Percentiles rank a stretch among this genome's conserved stretches.
Evolutionary conservation across 2,113 vertebrate genomes (phyloP).

Genomic region (Pituophis catenifer): DNA sequence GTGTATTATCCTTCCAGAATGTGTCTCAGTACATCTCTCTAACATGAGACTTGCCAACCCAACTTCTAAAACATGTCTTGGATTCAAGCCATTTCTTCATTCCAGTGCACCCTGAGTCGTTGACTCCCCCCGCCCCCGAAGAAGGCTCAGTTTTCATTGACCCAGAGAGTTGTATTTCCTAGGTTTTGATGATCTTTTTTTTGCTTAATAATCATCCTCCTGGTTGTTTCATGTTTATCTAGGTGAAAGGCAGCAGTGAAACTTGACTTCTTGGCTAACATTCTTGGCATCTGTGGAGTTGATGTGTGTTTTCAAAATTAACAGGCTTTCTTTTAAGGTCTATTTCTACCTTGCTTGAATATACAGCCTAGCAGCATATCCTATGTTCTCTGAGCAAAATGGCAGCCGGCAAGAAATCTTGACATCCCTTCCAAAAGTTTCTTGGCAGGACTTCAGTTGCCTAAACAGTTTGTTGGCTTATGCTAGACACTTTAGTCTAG

Average conservation of each 20-base stretch:
- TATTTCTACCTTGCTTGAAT: constrained; percentile 46
- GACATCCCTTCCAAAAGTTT: constrained; percentile 33
- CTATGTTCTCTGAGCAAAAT: constrained; percentile 30
- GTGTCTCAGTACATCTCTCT: background rate
- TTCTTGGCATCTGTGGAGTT: constrained; percentile 30
- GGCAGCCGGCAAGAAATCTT: constrained; percentile 33
- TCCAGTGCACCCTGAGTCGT: background rate
- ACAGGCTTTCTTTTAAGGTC: constrained; percentile 24
- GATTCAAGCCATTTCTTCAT: constrained; percentile 1
- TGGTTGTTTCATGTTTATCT: background rate
- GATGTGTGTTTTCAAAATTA: constrained; percentile 21
- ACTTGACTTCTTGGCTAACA: constrained; percentile 13
- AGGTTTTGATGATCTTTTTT: background rate
- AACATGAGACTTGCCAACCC: background rate
- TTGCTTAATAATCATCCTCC: background rate
- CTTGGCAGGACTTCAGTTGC: constrained; percentile 62
- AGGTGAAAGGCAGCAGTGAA: background rate
- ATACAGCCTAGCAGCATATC: constrained; percentile 15
- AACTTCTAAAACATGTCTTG: background rate
- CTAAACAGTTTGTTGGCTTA: constrained; percentile 48
- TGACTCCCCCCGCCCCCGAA: background rate
- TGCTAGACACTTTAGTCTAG: constrained; percentile 46
- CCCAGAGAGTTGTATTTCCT: background rate
- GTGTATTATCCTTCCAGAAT: background rate
- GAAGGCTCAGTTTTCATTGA: constrained; percentile 16